These are phyloP conservation scores for Xiphorhynchus elegans DNA, from an alignment of 2,113 vertebrate genomes.

Conservation along the genomic window DNA sequence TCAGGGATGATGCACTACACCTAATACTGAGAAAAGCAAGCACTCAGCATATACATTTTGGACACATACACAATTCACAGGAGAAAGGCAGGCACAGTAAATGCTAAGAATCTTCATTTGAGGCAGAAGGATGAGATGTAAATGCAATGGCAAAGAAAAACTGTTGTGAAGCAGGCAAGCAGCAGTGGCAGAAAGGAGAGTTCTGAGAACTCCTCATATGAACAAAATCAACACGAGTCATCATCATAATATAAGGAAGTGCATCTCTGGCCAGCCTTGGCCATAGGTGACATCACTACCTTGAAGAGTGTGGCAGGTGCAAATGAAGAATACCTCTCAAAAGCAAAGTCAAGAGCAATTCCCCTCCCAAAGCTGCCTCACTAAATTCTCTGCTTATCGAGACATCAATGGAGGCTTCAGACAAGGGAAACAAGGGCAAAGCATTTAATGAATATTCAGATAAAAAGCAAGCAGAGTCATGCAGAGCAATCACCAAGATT, in stretches of 20 bases:
- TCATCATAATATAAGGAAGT: neutral
- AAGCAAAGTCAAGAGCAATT: neutral
- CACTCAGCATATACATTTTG: neutral
- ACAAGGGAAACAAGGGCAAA: neutral
- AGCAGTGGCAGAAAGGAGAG: neutral
- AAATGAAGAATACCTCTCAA: neutral
- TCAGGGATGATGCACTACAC: neutral
- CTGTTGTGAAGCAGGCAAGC: neutral
- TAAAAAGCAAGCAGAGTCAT: neutral
- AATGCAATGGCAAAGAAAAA: neutral
- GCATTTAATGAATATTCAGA: neutral
- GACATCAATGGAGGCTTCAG: neutral
- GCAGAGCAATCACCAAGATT: neutral
- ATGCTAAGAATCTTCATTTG: neutral
- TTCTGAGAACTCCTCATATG: neutral
- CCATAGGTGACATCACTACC: fast-evolving
- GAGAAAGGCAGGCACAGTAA: neutral
- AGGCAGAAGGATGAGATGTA: neutral
- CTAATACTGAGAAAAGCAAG: neutral
- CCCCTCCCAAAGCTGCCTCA: neutral
- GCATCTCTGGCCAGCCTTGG: neutral
- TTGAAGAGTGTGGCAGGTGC: neutral
- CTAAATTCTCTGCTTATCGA: neutral
- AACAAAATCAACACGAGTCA: neutral
- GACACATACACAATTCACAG: neutral